A percentile compares a stretch with the other conserved stretches of the same genome.
phyloP scores from a whole-genome alignment of 2,113 vertebrate species.

The Sceloporus undulatus region DNA sequence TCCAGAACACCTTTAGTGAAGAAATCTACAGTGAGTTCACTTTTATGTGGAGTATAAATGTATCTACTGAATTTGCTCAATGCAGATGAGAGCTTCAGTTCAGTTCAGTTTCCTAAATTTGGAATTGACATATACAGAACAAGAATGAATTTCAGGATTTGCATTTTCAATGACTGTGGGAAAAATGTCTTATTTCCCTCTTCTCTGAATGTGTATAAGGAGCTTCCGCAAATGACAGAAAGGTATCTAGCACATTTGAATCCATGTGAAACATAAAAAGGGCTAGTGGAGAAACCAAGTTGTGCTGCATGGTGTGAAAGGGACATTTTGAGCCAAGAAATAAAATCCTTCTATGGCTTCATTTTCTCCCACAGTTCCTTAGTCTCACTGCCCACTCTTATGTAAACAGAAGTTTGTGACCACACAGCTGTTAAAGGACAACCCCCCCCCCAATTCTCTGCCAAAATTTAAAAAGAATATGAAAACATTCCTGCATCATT shows the following conservation, averaged over 20 bases:
- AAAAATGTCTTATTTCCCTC: not conserved
- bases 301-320: not conserved
- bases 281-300: not conserved
- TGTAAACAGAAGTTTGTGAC: not conserved
- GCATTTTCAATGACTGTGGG: not conserved
- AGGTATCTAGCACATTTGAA: not conserved
- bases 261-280: not conserved
- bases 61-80: not conserved
- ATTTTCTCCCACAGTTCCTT: not conserved
- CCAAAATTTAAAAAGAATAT: not conserved
- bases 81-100: not conserved
- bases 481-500: not conserved
- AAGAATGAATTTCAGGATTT: not conserved
- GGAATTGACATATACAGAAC: not conserved
- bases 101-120: not conserved
- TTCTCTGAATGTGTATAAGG: not conserved
- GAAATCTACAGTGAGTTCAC: too few relatives aligned
- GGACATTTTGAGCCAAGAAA: not conserved
- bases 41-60: too few relatives aligned
- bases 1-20: too few relatives aligned
- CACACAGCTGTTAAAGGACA: too few relatives aligned
- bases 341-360: not conserved
- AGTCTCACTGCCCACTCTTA: too few relatives aligned
- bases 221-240: not conserved
- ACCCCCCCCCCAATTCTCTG: not conserved